Evolutionary conservation across 2,888 invertebrate genomes (phyloP), one percentile per base, ranked within the genome.

Genomic region (Orthosia incerta): DNA sequence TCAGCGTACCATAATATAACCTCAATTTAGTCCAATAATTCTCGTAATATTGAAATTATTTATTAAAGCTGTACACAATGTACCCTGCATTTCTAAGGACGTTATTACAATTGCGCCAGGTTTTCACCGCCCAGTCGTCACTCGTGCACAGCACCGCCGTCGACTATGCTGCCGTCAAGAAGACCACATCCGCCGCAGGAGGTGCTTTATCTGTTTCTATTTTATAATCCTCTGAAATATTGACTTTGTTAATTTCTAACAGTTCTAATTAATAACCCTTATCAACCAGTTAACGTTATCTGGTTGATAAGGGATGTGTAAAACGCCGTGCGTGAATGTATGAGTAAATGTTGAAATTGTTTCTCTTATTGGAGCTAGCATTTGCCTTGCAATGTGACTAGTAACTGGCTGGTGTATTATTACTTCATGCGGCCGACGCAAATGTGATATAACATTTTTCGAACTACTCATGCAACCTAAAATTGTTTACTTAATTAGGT

Each of bases 121-220:
- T 82, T 53, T 26, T 86, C 2, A 50, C 71, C 26, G 62, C 76
- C 31, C 88, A 84, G 55, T 74, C 85, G 3, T 72, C 80, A 4
- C 68, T 73, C n/a, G 46, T 95, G 16, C 94, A 94, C 79, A 89
- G 89, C 11, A 79, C 76, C 46, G 76, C 80, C 48, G 71, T 81
- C 20, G 75, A 79, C 50, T 89, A 85, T 71, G 95, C 95, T 5
- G 94, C 89, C 9, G 93, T 93, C 23, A 96, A 95, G 87, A 96
- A 95, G 82, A 95, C 95, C 1, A 94, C 95, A n/a, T 89, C 94
- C 0, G 95, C 95, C 9, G 95, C 95, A 55, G 95, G 95, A 90
- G 95, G 95, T 95, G 84, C 72, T 23, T 20, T 26, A 56, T 16
- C 15, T 55, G 46, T 16, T 53, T 26, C 45, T 71, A 12, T 31